Base-by-base conservation (phyloP, 2,888 invertebrate genomes). In the Philopedon plagiatum region DNA sequence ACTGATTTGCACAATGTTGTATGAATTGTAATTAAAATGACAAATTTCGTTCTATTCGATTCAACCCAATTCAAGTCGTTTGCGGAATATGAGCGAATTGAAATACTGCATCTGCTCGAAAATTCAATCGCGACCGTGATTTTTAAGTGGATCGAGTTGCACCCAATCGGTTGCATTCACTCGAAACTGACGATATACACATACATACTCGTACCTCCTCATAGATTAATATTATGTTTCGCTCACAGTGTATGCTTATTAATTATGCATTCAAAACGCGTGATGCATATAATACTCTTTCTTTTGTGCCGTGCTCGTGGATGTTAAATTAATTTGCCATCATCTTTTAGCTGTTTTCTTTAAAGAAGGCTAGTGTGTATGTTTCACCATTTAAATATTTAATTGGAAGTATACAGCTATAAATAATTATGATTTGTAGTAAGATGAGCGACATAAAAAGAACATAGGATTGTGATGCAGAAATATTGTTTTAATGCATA, bases 291-390 rank as follows among this genome's bases (percentile, higher is more conserved):
- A 11, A 51, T 51, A 29, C 29, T 26, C 39, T 57, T 58, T 58
- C 66, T 58, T 66, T 57, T 44, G 29, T 29, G 18, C 58, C 29
- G 51, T 29, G 57, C 66, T 44, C 44, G 66, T 56, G 67, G 58
- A 37, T 19, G 60, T 18, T 21, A 60, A 60, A 60, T 60, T 67
- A 67, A 67, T 67, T 60, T 51, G 37, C 26, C 15, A 67, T 68
- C 49, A 39, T 46, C 46, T 61, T 49, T 41, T 61, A 61, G 46
- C 44, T 21, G 46, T 26, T 44, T 46, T 61, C 11, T 32, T 61
- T 32, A 13, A 26, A 58, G 15, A 23, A 58, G 58, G 26, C 26
- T 23, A 3, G 23, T 18, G 37, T 56, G 37, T 37, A 34, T 34
- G 37, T 57, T 39, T 57, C 57, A 37, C 23, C 23, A 57, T 57